A percentile compares a stretch with the other conserved stretches of the same genome.
Evolutionary conservation across 2,113 vertebrate species (phyloP).

Genomic region (Chrysochloris asiatica): DNA sequence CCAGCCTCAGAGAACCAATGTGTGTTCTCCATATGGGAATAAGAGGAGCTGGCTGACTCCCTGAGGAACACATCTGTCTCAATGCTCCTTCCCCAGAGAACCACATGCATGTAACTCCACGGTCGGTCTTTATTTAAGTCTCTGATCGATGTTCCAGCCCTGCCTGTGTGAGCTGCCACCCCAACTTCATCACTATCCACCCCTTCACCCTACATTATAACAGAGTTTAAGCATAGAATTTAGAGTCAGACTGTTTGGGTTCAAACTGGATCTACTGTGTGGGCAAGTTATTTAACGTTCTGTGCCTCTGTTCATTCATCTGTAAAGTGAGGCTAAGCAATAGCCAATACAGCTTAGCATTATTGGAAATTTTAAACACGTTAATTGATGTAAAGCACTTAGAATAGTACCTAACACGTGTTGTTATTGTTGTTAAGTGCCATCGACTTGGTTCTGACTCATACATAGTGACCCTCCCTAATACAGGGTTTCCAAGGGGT

Average conservation of each 20-base stretch:
- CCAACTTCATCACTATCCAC: fast-evolving
- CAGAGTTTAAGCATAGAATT: neutral
- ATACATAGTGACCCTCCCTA: too few species aligned
- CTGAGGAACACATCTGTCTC: neutral
- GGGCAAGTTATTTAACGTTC: neutral
- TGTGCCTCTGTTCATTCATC: neutral
- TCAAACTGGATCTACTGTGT: neutral
- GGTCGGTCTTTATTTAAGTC: neutral
- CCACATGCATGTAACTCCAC: fast-evolving
- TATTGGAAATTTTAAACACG: neutral
- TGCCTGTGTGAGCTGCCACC: fast-evolving
- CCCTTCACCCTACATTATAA: too few species aligned
- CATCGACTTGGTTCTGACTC: too few species aligned
- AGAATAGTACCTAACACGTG: neutral
- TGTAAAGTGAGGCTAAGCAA: neutral
- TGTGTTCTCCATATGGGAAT: fast-evolving
- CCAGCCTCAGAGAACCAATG: neutral
- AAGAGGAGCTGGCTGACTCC: neutral
- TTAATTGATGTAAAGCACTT: neutral
- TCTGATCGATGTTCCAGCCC: neutral
- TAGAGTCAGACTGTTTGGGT: neutral
- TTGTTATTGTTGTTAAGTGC: too few species aligned
- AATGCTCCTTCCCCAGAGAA: neutral
- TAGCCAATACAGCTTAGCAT: neutral
- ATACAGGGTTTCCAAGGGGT: too few species aligned